Base-by-base conservation (phyloP, 2,797 vertebrate species). In the Sciaenops ocellatus region DNA sequence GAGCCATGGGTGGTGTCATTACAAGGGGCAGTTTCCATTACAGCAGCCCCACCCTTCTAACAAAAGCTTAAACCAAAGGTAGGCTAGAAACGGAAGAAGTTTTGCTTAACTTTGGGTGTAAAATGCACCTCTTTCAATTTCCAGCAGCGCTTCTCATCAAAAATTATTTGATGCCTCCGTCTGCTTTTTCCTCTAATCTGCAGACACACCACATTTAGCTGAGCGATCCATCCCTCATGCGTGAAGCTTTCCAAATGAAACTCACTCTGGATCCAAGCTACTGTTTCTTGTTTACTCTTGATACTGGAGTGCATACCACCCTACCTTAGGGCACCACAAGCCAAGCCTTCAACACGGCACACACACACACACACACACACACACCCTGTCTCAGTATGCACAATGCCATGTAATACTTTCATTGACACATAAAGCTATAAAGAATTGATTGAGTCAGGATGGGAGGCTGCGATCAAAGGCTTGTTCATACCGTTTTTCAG, bases 21-120 rank as follows among this genome's bases (percentile, higher is more conserved):
- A 88, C 66, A 81, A 68, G 80, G 84, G 88, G 70, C 75, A 76
- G 85, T 91, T 91, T 84, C 85, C 90, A 88, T 88, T 87, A 91
- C 83, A 88, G 76, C 78, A 22, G 22, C 73, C 57, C 44, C 48
- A 51, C 68, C 73, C 30, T 16, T 57, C 56, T 16, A 20, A 52
- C 30, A 55, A 80, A 79, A 83, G 50, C 64, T 24, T 10, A 52
- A 75, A 38, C 24, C 38, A 46, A 82, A 77, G 51, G 46, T 70
- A 67, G 51, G 48, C 26, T 10, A 46, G 24, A 55, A 5, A n/a
- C 42, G 73, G 42, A 56, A 38, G 48, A 55, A 61, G 74, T 80
- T 73, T 74, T n/a, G 60, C 28, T 68, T 66, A 17, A 50, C 34
- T 79, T 65, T 60, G 69, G 51, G 3, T 73, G 56, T 73, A n/a